Evolutionary conservation across 2,888 invertebrate genomes (phyloP).

Genomic region (Lobophora halterata): DNA sequence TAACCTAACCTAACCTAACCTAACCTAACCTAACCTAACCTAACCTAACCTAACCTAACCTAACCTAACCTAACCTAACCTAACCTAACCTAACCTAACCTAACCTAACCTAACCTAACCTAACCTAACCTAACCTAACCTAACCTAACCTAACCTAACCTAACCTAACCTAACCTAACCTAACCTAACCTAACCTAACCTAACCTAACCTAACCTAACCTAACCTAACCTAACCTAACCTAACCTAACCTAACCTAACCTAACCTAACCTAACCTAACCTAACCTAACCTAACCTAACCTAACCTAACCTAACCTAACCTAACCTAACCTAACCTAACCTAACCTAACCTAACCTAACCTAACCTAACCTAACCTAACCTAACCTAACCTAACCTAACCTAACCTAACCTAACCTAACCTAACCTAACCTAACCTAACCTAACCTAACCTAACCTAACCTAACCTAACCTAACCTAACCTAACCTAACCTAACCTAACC

Average conservation of each 20-base stretch:
- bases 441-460: constrained; percentile 25
- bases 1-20: constrained; percentile 32
- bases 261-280: constrained; percentile 3
- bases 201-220: too few species aligned
- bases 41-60: constrained; percentile 28
- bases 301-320: constrained; percentile 32
- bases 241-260: too few species aligned
- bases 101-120: constrained; percentile 31
- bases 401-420: constrained; percentile 25
- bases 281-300: constrained; percentile 20
- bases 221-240: too few species aligned
- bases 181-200: too few species aligned
- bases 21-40: constrained; percentile 33
- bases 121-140: too few species aligned
- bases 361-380: constrained; percentile 30
- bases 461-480: constrained; percentile 36
- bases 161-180: too few species aligned
- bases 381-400: constrained; percentile 27
- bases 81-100: constrained; percentile 29
- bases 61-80: constrained; percentile 30
- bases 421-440: constrained; percentile 20
- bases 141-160: too few species aligned
- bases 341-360: constrained; percentile 36
- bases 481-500: constrained; percentile 27
- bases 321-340: constrained; percentile 34